Base-by-base conservation (phyloP, 2,797 vertebrate genomes). In the Leptoclinus maculatus region DNA sequence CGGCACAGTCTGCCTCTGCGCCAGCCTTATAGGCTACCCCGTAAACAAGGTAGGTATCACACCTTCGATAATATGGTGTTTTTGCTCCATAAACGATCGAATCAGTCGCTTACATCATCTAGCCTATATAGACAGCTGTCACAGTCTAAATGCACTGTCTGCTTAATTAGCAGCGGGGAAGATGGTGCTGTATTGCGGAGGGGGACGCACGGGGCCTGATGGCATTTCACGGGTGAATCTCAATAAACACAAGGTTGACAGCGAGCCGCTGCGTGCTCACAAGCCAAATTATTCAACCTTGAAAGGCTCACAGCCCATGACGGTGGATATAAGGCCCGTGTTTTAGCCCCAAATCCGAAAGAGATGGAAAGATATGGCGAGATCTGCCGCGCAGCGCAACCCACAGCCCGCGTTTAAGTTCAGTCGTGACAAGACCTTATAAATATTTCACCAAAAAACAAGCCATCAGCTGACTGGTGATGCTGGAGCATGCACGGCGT, bases 371-470 rank as follows among this genome's bases (percentile, higher is more conserved):
- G 68, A 78, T 38, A 53, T 5, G 60, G 5, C 69, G 2, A n/a
- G 63, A 67, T 25, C 57, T 36, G 54, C 63, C 70, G 39, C 65
- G 74, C 81, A 38, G 43, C 23, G 27, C 2, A 38, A 66, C 53
- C 70, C 78, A 64, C 71, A 65, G 73, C 63, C 72, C 53, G 71
- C 23, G 57, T 87, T 84, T 72, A 66, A 79, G 74, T 85, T 85
- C 66, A 84, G 88, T 93, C 88, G 91, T 93, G 92, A 94, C 92
- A 78, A 78, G 80, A 71, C 76, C 73, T 88, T 79, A 85, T 91
- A 73, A 91, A 94, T 92, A 90, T 92, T 91, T 93, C 78, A 89
- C 74, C 68, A 23, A 74, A 87, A 91, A 92, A 92, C 84, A 91
- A 94, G 68, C 76, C 83, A 59, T 91, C 92, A 92, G 91, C 92